Base-by-base conservation (phyloP, 2,888 invertebrate genomes). In the Aethes cnicana region DNA sequence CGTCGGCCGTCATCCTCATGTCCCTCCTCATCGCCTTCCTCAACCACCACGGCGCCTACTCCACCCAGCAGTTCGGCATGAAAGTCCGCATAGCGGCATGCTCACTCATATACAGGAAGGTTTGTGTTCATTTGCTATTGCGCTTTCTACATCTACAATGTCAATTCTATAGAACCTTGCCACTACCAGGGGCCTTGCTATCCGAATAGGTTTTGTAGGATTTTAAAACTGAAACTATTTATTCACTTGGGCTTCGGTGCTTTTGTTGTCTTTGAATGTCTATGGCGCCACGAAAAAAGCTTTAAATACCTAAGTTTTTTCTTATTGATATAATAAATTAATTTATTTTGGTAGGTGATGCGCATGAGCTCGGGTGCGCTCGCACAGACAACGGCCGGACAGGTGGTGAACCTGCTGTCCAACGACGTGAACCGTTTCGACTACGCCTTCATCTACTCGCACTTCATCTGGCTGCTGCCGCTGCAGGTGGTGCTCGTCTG, bases 371-470 rank as follows among this genome's bases (percentile, higher is more conserved):
- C 95, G 68, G 93, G 93, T 25, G 95, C 97, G 0, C 81, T 97
- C 37, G 95, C 94, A n/a, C 93, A 96, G 76, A 97, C 97, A 0
- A 90, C 97, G 0, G 94, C 95, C 0, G 98, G 98, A 0, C 97
- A 98, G 80, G 93, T 98, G 46, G 95, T 98, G 8, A 98, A 98
- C 84, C 88, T 98, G 3, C 91, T 98, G 46, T 97, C 98, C 3
- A 98, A 98, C 71, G 98, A 98, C 77, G 97, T 98, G 6, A 95
- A 94, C 77, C 93, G 98, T 28, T 95, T 98, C 71, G 98, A 98
- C 78, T 92, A 95, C 77, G 94, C 95, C 2, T 93, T 95, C 54
- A 91, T 95, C 48, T 96, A 94, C 74, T 88, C 96, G 5, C 96
- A 97, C 77, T 97, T 94, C 82, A 91, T 98, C 72, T 97, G 97